These are phyloP conservation scores for Paramacrobiotus metropolitanus DNA, from an alignment of 1,140 invertebrate species.

Conservation along the genomic window DNA sequence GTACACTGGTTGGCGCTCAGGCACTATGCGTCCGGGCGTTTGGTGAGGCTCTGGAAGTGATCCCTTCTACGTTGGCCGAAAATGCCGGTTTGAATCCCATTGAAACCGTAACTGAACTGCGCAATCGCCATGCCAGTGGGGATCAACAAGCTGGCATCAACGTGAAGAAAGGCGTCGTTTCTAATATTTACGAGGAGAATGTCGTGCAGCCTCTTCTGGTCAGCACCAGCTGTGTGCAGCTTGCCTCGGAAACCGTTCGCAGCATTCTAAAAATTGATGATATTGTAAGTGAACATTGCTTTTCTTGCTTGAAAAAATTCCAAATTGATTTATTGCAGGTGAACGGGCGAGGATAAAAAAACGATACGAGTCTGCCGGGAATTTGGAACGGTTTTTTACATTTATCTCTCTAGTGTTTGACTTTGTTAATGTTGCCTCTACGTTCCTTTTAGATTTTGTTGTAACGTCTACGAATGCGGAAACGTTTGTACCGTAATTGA, in stretches of 20 bases:
- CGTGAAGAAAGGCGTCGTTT: constrained; percentile 77
- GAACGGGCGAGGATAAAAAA: neutral
- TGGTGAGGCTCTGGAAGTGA: constrained; percentile 83
- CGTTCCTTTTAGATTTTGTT: too few species aligned
- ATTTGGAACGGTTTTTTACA: too few species aligned
- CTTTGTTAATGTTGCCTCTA: too few species aligned
- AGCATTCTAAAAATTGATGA: constrained; percentile 98
- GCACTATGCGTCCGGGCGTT: constrained; percentile 77
- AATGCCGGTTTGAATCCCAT: constrained; percentile 98
- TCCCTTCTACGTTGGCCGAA: constrained; percentile 93
- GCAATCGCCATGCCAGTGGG: constrained; percentile 69
- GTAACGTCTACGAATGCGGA: too few species aligned
- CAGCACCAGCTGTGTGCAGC: constrained; percentile 67
- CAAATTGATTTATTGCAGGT: neutral
- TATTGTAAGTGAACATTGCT: constrained; percentile 35
- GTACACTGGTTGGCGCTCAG: constrained; percentile 64
- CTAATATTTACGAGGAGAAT: constrained; percentile 87
- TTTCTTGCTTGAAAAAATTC: neutral
- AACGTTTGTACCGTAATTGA: too few species aligned
- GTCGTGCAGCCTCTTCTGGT: constrained; percentile 92
- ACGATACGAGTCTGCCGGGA: neutral
- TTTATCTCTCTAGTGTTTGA: too few species aligned
- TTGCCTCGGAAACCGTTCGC: constrained; percentile 87
- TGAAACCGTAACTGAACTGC: constrained; percentile 79
- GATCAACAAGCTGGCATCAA: constrained; percentile 65